phyloP scores from a whole-genome alignment of 2,888 invertebrate species.

The Hirtodrosophila confusa region DNA sequence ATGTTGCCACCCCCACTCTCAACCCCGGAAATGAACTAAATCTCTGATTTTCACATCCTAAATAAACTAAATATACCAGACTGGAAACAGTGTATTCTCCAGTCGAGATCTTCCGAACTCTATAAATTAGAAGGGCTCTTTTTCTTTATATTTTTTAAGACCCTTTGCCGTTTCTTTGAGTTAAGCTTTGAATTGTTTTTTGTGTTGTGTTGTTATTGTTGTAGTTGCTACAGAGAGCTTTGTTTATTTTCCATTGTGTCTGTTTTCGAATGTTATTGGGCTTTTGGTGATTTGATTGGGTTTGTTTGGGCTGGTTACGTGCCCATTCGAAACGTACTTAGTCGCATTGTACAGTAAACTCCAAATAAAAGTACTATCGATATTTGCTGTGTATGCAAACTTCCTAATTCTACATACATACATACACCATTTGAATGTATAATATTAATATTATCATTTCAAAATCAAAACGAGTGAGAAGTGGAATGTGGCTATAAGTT shows the following conservation, averaged over 20 bases:
- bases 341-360: slow-evolving; percentile 8
- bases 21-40: no score
- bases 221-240: slow-evolving; percentile 3
- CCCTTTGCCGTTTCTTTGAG: slow-evolving; percentile 49
- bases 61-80: no score
- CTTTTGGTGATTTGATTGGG: slow-evolving; percentile 22
- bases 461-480: no score
- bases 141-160: slow-evolving; percentile 65
- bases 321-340: slow-evolving; percentile 38
- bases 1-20: no score
- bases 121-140: slow-evolving; percentile 51
- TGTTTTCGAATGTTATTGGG: slow-evolving; percentile 10
- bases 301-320: slow-evolving; percentile 47
- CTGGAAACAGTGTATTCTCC: no score
- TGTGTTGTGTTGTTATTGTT: slow-evolving; percentile 17
- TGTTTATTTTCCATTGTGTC: slow-evolving; percentile 30
- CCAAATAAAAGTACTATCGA: slow-evolving; percentile 1
- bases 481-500: no score
- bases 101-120: slow-evolving; percentile 7
- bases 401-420: no score
- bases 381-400: no score
- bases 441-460: no score
- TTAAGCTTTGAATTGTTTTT: slow-evolving; percentile 28
- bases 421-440: no score
- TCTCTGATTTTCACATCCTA: no score